A percentile compares a stretch with the other conserved stretches of the same genome.
phyloP scores from a whole-genome alignment of 2,113 vertebrate genomes.

The Phodopus roborovskii region DNA sequence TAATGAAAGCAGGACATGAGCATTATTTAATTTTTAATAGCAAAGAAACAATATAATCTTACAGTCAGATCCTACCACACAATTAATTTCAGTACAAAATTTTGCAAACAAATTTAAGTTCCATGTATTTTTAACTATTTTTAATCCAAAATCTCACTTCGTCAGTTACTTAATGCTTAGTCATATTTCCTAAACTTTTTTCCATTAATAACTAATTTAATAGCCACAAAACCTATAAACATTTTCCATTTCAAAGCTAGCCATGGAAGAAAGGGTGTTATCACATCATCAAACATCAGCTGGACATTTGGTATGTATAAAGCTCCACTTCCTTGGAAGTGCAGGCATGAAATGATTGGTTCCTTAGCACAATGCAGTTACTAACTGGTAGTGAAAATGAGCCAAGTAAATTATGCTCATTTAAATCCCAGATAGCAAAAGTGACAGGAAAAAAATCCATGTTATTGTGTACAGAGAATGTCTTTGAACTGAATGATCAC shows the following conservation, averaged over 20 bases:
- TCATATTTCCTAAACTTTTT: neutral
- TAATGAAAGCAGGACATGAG: too few relatives aligned
- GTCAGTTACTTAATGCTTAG: neutral
- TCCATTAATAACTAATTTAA: neutral
- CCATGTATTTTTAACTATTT: neutral
- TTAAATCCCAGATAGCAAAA: constrained; percentile 41
- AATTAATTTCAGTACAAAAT: neutral
- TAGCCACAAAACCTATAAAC: constrained; percentile 23
- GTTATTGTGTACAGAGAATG: neutral
- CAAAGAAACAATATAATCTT: neutral
- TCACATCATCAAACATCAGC: neutral
- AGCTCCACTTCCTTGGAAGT: neutral
- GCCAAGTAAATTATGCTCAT: neutral
- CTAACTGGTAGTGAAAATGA: neutral
- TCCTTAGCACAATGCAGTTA: neutral
- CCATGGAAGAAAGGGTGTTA: neutral
- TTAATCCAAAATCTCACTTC: constrained; percentile 38
- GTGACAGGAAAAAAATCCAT: neutral
- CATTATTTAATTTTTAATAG: neutral
- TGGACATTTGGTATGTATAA: neutral
- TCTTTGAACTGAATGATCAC: neutral
- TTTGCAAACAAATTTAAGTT: constrained; percentile 1
- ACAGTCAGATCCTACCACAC: neutral
- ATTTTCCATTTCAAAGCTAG: neutral
- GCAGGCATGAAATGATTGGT: neutral